phyloP scores from a whole-genome alignment of 2,797 vertebrate species.

The Hippopotamyrus pictus region DNA sequence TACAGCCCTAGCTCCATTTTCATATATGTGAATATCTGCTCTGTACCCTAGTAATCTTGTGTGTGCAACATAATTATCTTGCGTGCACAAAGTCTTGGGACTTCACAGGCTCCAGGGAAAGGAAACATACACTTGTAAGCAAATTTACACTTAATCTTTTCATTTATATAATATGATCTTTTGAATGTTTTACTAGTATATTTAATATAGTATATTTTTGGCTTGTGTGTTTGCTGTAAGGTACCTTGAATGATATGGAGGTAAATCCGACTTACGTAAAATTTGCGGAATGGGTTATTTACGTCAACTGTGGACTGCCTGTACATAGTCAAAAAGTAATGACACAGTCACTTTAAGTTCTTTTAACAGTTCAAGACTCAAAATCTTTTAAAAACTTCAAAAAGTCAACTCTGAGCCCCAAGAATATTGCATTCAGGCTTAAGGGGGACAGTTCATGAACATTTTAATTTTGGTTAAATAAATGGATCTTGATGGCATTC shows the following conservation, averaged over 20 bases:
- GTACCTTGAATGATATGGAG: not conserved
- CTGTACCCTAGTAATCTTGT: not conserved
- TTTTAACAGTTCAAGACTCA: not conserved
- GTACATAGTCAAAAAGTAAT: not conserved
- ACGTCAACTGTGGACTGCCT: not conserved
- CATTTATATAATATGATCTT: not conserved
- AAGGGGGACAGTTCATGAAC: not conserved
- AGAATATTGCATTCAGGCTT: not conserved
- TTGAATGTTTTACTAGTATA: not conserved
- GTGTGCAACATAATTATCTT: not conserved
- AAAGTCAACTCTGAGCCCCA: not conserved
- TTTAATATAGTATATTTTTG: not conserved
- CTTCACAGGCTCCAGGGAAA: not conserved
- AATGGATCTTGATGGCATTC: not conserved
- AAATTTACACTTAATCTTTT: not conserved
- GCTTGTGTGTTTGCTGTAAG: not conserved
- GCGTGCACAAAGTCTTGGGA: not conserved
- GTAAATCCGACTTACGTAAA: not conserved
- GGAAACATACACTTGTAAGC: not conserved
- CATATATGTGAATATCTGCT: not conserved
- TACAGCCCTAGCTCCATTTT: no score
- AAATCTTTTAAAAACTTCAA: not conserved
- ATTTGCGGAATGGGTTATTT: not conserved
- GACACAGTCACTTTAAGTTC: not conserved
- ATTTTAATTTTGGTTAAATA: not conserved